Base-by-base conservation (phyloP, 2,113 vertebrate genomes). In the Brachyistius frenatus region DNA sequence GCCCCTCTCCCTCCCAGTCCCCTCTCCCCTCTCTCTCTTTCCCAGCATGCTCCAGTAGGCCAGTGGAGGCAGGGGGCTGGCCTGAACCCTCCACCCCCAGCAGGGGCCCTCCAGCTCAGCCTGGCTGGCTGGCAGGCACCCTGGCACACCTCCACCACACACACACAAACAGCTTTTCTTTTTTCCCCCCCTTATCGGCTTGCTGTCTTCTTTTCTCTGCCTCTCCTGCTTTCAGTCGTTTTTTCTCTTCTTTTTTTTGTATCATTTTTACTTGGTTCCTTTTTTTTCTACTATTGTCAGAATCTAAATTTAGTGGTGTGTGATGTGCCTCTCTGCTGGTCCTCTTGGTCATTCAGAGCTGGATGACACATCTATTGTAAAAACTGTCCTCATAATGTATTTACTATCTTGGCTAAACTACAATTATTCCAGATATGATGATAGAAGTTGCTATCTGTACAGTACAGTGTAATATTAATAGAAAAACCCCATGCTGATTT, bases 11-110 rank as follows among this genome's bases (percentile, higher is more conserved):
- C 36, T 4, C 49, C 1, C 75, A 56, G 41, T 65, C 50, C 33
- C 55, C 8, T 30, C 66, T 30, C 55, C 58, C 32, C 85, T 53
- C 76, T 63, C 63, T 10, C 66, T 54, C 80, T 87, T 77, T 80
- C 86, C 86, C 82, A 90, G 86, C 87, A 87, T 84, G 76, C 86
- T 89, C 78, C 80, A 91, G 84, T 81, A 77, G 86, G 90, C 88
- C 82, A 10, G 79, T 50, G 70, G 79, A 91, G 87, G 90, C 88
- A 89, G 89, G 91, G 89, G 80, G 89, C 89, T 92, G 65, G 85
- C 85, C 87, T 90, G 82, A 89, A 85, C 80, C 87, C 86, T 89
- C 87, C 83, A 87, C 86, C 91, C 89, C 81, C 91, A 92, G 90
- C 89, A 84, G 85, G 88, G 68, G 81, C 78, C 83, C 87, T 88